Conservation (phyloP, 2,797 vertebrate species). For the Acanthopagrus latus region DNA sequence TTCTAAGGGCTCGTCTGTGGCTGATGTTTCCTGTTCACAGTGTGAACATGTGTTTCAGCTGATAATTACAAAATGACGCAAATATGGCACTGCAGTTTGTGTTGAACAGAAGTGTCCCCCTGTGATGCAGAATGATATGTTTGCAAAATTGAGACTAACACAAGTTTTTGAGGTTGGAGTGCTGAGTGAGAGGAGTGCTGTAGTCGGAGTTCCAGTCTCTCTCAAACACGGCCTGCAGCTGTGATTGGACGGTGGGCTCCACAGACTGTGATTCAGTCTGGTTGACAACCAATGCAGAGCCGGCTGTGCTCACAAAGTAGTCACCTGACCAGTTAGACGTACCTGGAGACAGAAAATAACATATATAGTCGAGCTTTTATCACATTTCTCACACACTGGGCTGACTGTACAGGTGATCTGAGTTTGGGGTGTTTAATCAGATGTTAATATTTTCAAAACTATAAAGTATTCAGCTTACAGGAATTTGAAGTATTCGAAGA, state of each 20-base stretch:
- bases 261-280: slow-evolving; percentile 69
- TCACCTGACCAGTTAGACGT: slow-evolving; percentile 97
- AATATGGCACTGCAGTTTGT: not conserved
- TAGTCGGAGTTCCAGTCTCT: slow-evolving; percentile 92
- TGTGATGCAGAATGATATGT: not conserved
- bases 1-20: not conserved
- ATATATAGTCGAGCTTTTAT: not conserved
- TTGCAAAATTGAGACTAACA: slow-evolving; percentile 45
- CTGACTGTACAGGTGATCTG: not conserved
- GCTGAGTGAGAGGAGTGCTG: slow-evolving; percentile 81
- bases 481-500: not conserved
- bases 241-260: slow-evolving; percentile 81
- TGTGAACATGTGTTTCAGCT: not conserved
- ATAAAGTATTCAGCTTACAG: not conserved
- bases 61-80: not conserved
- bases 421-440: not conserved
- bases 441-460: slow-evolving; percentile 1
- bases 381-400: not conserved
- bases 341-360: slow-evolving; percentile 77
- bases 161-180: slow-evolving; percentile 68
- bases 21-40: not conserved
- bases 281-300: slow-evolving; percentile 90
- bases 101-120: not conserved
- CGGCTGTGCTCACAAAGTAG: slow-evolving; percentile 91
- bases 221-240: slow-evolving; percentile 88